These are phyloP conservation scores for Sesia bembeciformis DNA, from an alignment of 2,888 invertebrate genomes.

Conservation along the genomic window DNA sequence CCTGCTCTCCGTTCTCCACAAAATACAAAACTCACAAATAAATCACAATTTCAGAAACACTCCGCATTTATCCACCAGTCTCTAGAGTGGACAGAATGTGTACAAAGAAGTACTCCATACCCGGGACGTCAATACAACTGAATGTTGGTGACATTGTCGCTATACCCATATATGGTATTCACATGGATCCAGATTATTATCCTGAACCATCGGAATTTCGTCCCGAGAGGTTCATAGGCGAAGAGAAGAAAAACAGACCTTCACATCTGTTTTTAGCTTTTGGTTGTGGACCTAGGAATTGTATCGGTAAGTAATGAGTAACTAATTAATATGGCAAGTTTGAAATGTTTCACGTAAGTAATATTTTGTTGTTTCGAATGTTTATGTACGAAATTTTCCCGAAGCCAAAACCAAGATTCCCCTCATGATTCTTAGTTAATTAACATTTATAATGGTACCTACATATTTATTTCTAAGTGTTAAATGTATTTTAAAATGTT, in stretches of 20 bases:
- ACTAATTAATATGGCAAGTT: too few species aligned
- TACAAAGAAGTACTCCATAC: conserved; percentile 68
- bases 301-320: conserved; percentile 47
- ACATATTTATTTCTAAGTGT: too few species aligned
- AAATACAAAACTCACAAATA: not conserved
- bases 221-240: conserved; percentile 71
- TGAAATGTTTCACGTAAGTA: too few species aligned
- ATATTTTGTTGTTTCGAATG: too few species aligned
- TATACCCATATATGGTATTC: conserved; percentile 64
- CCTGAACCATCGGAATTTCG: conserved; percentile 69
- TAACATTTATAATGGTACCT: too few species aligned
- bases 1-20: too few species aligned
- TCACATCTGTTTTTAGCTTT: conserved; percentile 69
- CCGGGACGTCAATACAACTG: conserved; percentile 54
- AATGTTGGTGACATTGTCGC: conserved; percentile 57
- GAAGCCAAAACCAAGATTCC: too few species aligned
- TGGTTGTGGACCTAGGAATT: conserved; percentile 69
- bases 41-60: conserved; percentile 58
- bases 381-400: too few species aligned
- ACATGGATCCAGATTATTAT: conserved; percentile 70
- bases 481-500: too few species aligned
- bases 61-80: conserved; percentile 74
- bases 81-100: conserved; percentile 68
- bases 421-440: too few species aligned
- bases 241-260: conserved; percentile 62